Base-by-base conservation (phyloP, 64 coral and sea anemone species). In the Platygyra sinensis region DNA sequence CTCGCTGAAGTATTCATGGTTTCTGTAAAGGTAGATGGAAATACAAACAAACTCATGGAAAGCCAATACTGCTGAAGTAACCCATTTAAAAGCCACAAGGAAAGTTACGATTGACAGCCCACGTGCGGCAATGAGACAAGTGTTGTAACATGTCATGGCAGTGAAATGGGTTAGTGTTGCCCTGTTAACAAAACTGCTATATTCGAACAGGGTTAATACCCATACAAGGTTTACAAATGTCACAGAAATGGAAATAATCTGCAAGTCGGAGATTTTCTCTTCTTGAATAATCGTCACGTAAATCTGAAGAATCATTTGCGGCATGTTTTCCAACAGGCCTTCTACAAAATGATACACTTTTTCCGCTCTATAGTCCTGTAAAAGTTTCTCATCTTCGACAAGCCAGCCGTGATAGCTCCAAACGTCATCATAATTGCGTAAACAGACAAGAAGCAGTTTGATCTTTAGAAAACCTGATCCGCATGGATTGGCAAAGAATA, bases 381-480 rank as follows among this genome's bases (percentile, higher is more conserved):
- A 75, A 28, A 87, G 33, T 15, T 78, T 32, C 50, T 92, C 83
- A 27, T 87, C 76, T 17, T 78, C 86, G 14, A 92, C 81, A 2
- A 87, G 29, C 14, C 78, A 92, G 9, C 90, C 90, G 31, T 62
- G 57, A 63, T 30, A 27, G 52, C 75, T 87, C 28, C 49, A 72
- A 10, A 92, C 90, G 38, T 92, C 83, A 52, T 86, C 65, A 31
- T 63, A 87, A 87, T 92, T 87, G 59, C 36, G 79, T 15, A 92
- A 75, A 92, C 90, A 92, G 62, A 92, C 75, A 36, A 67, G 39
- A 31, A 92, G 76, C 25, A 92, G 50, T 49, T 87, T 86, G n/a
- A 92, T 33, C 62, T 92, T 92, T 22, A 92, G 61, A 80, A 92
- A 42, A n/a, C 90, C 84, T 32, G 90, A 87, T 67, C 90, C 90